Base-by-base conservation (phyloP, 1,140 invertebrate genomes). In the Nilaparvata lugens region DNA sequence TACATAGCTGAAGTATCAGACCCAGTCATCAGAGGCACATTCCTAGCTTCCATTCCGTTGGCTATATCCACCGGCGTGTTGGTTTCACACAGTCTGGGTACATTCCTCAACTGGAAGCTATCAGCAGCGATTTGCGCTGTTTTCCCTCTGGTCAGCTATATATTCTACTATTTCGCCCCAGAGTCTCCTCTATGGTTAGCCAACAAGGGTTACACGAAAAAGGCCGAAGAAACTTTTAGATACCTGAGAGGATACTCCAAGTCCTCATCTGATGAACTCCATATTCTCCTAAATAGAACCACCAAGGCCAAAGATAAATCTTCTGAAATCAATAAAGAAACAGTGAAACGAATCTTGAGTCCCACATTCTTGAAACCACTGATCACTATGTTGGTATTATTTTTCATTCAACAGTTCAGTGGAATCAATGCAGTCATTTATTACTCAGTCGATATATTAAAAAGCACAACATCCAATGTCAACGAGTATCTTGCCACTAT, bases 181-280 rank as follows among this genome's bases (percentile, higher is more conserved):
- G 88, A 91, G 71, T 87, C 86, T 57, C 87, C 88, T 1, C 76
- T 80, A 1, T 90, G 85, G 84, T 70, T 86, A 45, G 75, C 81
- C 0, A 74, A 78, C 4, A 78, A 79, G 65, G 78, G 78, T 16
- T 68, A 74, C 60, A 67, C 74, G 2, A 72, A 78, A 58, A 70
- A 77, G 35, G 82, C 81, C 0, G 64, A 74, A 2, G 70, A 74
- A 58, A 68, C 77, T 0, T 84, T 79, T 56, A 66, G 40, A 7
- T 69, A 69, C 68, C 69, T 79, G 18, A 70, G 80, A 70, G 80
- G 80, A 16, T 69, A 73, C 53, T 71, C 71, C 5, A 68, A 73
- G 3, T 74, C 77, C 61, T 74, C 79, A 0, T 72, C 74, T 58
- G 66, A 66, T 5, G 79, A 81, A 68, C 57, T 81, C 0, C 69